Conservation (phyloP, 1,140 invertebrate genomes). For the Drosophila quadrilineata region DNA sequence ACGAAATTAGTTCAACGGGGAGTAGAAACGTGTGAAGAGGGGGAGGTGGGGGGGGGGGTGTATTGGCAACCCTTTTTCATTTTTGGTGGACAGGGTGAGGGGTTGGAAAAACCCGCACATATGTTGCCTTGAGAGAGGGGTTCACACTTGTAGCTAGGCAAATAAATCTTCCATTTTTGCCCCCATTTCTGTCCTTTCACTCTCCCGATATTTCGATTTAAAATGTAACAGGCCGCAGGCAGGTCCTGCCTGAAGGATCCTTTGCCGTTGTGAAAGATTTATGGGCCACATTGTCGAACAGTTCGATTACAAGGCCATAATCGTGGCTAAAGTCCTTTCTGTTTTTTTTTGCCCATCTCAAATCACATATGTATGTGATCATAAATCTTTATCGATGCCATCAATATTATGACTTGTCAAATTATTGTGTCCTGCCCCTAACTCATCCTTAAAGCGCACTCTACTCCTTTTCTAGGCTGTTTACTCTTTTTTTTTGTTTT, state of each 20-base stretch:
- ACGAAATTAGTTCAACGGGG: conserved; percentile 75
- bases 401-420: conserved; percentile 79
- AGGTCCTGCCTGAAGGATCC: too few relatives aligned
- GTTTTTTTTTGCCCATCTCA: too few relatives aligned
- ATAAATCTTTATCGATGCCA: conserved; percentile 65
- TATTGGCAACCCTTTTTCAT: conserved; percentile 41
- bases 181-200: conserved; percentile 70
- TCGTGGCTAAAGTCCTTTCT: conserved; percentile 45
- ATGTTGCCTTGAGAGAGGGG: conserved; percentile 41
- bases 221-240: conserved; percentile 51
- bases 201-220: conserved; percentile 67
- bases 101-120: conserved; percentile 32
- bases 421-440: conserved; percentile 69
- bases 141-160: conserved; percentile 58
- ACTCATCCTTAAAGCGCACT: conserved; percentile 44
- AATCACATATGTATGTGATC: conserved; percentile 57
- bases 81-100: not conserved
- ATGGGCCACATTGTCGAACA: conserved; percentile 68
- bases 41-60: too few relatives aligned
- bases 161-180: conserved; percentile 51
- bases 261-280: too few relatives aligned
- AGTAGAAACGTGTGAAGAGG: too few relatives aligned
- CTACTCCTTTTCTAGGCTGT: not conserved
- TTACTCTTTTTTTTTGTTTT: not conserved
- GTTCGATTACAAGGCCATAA: conserved; percentile 79